Evolutionary conservation across 2,113 vertebrate species (phyloP), one percentile per base, ranked within the genome.

Genomic region (Bufo gargarizans): DNA sequence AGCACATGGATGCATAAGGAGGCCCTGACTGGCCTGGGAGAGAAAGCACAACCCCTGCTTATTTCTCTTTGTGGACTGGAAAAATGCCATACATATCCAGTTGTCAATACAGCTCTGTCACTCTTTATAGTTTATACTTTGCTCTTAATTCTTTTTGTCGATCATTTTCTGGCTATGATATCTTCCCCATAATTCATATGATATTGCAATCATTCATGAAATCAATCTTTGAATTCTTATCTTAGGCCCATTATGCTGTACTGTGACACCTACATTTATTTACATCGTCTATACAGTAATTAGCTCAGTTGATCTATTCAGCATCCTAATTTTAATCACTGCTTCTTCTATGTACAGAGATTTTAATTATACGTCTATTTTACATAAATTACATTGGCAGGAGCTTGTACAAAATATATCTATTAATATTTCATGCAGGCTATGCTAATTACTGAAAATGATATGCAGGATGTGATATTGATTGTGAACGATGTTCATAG

Each of bases 381-480:
- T 65, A 82, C 80, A 82, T 82, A 82, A 82, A 63, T 82, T 65
- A 82, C 59, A 65, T 49, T 12, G n/a, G 17, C 45, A 82, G 59
- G 59, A 82, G 17, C 80, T n/a, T 3, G 58, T 45, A 49, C 43
- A 82, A 13, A 65, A 82, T 82, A n/a, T 82, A 82, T 63, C 19
- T 65, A 82, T 82, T 63, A 81, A 81, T 61, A 82, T 61, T 82
- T 61, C 59, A 82, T 65, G 43, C 59, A 59, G 45, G 11, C 17
- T 19, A 61, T 82, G 58, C 10, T 65, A 82, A 82, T 82, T 47
- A 65, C 43, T 17, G 80, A 20, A 63, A 65, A 65, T 82, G 17
- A 65, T 47, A 63, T 63, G 16, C 43, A 63, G 33, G 56, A 61
- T 81, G 79, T 10, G 33, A 17, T 81, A 43, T 81, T 81, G 79